These are phyloP conservation scores for Romanogobio albipinnatus DNA, from an alignment of 2,113 vertebrate genomes.

Conservation along the genomic window DNA sequence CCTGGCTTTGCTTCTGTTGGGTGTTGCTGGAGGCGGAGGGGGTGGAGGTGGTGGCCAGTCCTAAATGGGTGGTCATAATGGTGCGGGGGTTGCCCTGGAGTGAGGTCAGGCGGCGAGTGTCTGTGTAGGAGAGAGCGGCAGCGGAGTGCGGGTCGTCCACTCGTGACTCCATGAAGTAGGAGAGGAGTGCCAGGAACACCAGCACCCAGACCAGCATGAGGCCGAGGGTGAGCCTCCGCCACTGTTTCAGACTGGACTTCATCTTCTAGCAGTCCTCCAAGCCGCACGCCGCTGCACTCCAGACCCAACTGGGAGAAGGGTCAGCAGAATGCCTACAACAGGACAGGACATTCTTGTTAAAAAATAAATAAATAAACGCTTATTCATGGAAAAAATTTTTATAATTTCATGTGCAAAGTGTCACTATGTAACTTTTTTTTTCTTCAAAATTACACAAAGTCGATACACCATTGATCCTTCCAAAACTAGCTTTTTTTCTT, in stretches of 20 bases:
- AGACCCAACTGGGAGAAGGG: constrained; percentile 59
- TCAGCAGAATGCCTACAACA: constrained; percentile 51
- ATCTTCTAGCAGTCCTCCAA: constrained; percentile 69
- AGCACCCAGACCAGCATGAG: constrained; percentile 92
- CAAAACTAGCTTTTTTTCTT: no score
- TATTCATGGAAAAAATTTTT: no score
- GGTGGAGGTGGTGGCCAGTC: constrained; percentile 61
- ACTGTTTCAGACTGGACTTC: constrained; percentile 95
- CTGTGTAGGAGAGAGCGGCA: constrained; percentile 81
- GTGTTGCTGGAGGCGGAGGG: constrained; percentile 52
- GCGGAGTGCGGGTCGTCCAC: constrained; percentile 81
- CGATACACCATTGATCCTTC: no score
- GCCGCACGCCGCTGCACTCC: neutral
- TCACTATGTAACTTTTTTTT: no score
- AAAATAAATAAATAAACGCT: no score
- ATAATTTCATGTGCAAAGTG: no score
- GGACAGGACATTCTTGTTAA: constrained; percentile 26
- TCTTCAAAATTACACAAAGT: no score
- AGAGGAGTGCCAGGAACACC: constrained; percentile 88
- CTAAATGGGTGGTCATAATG: constrained; percentile 81
- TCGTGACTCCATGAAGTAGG: constrained; percentile 91
- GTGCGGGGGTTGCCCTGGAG: constrained; percentile 82
- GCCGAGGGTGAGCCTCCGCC: constrained; percentile 89
- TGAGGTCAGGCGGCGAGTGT: constrained; percentile 84
- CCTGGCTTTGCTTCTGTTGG: constrained; percentile 50